phyloP scores from a whole-genome alignment of 2,113 vertebrate species.

The Cebidichthys violaceus region DNA sequence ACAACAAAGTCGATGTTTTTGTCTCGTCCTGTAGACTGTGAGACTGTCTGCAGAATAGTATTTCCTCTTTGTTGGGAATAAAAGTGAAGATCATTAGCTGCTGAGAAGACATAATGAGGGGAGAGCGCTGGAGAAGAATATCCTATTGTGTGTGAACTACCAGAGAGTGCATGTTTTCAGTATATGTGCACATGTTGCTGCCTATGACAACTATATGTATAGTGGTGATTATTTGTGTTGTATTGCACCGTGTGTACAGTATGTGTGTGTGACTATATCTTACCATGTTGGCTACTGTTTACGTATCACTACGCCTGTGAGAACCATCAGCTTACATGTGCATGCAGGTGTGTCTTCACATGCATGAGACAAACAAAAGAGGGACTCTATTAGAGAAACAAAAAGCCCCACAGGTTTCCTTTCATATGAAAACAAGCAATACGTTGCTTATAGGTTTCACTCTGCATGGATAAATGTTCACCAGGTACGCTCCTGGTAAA shows the following conservation, averaged over 20 bases:
- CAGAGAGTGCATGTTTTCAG: not conserved
- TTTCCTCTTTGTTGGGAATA: conserved; percentile 40
- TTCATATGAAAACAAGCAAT: not conserved
- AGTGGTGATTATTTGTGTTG: not conserved
- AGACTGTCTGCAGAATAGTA: conserved; percentile 39
- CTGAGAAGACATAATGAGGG: conserved; percentile 52
- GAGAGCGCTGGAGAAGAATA: conserved; percentile 35
- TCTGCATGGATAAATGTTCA: no score
- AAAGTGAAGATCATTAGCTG: conserved; percentile 59
- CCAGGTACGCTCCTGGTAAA: no score
- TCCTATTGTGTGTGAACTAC: conserved; percentile 1
- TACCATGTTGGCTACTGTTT: not conserved
- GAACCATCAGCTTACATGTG: not conserved
- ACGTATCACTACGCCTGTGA: not conserved
- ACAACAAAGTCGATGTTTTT: conserved; percentile 51
- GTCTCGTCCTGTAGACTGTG: conserved; percentile 33
- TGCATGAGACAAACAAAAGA: not conserved
- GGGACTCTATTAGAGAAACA: not conserved
- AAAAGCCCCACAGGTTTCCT: not conserved
- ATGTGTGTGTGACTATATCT: not conserved
- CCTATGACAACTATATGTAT: not conserved
- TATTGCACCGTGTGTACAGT: not conserved
- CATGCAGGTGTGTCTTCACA: not conserved
- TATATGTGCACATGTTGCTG: not conserved
- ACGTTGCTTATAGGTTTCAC: not conserved